Percentiles rank a stretch among this genome's conserved stretches.
These are phyloP conservation scores for Aricia artaxerxes DNA, from an alignment of 2,888 invertebrate genomes.

Conservation along the genomic window DNA sequence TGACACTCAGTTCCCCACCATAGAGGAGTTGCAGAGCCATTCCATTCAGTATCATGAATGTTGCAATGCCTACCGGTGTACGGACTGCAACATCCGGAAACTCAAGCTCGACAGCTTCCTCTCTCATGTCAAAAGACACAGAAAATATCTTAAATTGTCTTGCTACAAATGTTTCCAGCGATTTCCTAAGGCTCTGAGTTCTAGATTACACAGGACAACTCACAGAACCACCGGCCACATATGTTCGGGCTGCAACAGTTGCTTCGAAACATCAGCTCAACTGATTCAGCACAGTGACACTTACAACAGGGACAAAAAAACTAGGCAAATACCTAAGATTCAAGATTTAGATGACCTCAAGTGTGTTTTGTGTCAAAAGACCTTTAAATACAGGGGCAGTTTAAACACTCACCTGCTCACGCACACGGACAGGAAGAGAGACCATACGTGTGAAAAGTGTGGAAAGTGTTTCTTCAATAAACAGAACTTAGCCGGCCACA, in stretches of 20 bases:
- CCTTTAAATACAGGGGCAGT: constrained; percentile 53
- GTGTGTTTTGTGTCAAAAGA: constrained; percentile 59
- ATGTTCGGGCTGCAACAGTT: constrained; percentile 59
- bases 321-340: constrained; percentile 43
- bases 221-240: constrained; percentile 49
- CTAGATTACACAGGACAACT: constrained; percentile 46
- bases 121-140: constrained; percentile 81
- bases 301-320: constrained; percentile 50
- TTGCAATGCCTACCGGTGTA: constrained; percentile 82
- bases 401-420: constrained; percentile 76
- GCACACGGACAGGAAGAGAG: constrained; percentile 70
- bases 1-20: constrained; percentile 53
- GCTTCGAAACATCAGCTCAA: constrained; percentile 50
- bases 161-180: constrained; percentile 57
- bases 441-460: constrained; percentile 63
- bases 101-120: constrained; percentile 55
- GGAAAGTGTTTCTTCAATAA: constrained; percentile 60
- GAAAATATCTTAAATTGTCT: constrained; percentile 76
- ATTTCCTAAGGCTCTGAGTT: constrained; percentile 48
- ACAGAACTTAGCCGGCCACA: constrained; percentile 52
- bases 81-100: constrained; percentile 76
- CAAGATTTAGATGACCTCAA: constrained; percentile 48
- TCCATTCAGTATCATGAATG: constrained; percentile 81
- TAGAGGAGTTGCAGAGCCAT: constrained; percentile 76
- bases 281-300: constrained; percentile 50